phyloP scores from a whole-genome alignment of 2,113 vertebrate genomes.

The Mionectes macconnelli region DNA sequence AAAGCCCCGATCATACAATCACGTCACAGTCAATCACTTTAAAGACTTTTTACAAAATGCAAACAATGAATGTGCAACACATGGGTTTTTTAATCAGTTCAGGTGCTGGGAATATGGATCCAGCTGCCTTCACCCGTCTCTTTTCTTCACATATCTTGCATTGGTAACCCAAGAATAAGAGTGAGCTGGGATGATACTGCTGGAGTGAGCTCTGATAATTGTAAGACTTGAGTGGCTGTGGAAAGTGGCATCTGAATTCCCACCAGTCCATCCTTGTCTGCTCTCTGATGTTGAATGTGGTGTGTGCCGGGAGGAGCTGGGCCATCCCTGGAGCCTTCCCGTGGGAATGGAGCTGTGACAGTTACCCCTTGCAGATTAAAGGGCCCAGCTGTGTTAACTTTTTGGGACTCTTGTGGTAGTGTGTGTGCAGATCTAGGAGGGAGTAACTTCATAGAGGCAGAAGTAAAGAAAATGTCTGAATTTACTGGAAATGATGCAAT shows the following conservation, averaged over 20 bases:
- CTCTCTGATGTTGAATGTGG: neutral
- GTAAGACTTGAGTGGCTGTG: neutral
- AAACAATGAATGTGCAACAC: conserved; percentile 67
- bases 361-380: neutral
- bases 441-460: conserved; percentile 6
- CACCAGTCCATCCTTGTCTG: neutral
- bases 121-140: conserved; percentile 48
- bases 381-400: neutral
- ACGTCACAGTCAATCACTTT: conserved; percentile 59
- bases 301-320: neutral
- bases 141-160: conserved; percentile 50
- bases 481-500: conserved; percentile 68
- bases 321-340: neutral
- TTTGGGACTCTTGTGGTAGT: neutral
- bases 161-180: neutral
- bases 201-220: neutral
- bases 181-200: neutral
- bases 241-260: neutral
- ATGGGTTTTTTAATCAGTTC: conserved; percentile 15
- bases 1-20: conserved; percentile 70
- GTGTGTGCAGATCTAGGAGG: neutral
- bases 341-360: neutral
- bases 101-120: conserved; percentile 49
- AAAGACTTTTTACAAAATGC: conserved; percentile 24
- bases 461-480: conserved; percentile 47